phyloP scores from a whole-genome alignment of 2,888 invertebrate species.

The Hipparchia semele region DNA sequence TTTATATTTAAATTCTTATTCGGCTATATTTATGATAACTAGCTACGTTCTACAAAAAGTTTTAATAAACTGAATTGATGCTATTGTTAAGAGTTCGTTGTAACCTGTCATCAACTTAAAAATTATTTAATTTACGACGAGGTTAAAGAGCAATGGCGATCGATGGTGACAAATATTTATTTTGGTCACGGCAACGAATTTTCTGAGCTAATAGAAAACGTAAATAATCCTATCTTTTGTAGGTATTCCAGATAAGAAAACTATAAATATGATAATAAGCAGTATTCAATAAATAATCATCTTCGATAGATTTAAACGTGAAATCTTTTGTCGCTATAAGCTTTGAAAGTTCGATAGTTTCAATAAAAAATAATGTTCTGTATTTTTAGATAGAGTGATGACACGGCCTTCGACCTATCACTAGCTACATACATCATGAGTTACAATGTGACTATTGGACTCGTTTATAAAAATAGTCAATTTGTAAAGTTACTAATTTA shows the following conservation, averaged over 20 bases:
- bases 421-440: too few species aligned
- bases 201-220: not conserved
- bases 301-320: not conserved
- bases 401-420: not conserved
- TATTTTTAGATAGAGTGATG: conserved; percentile 8
- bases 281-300: conserved; percentile 6
- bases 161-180: conserved; percentile 21
- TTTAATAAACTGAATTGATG: not conserved
- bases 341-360: conserved; percentile 4
- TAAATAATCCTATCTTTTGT: conserved; percentile 6
- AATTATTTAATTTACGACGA: conserved; percentile 4
- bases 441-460: not conserved
- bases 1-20: conserved; percentile 14
- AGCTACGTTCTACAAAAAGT: not conserved
- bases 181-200: not conserved
- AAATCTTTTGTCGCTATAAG: not conserved
- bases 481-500: too few species aligned
- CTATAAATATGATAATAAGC: conserved; percentile 6
- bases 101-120: conserved; percentile 5
- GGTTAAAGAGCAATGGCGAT: conserved; percentile 3
- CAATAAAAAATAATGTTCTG: not conserved
- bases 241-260: conserved; percentile 5
- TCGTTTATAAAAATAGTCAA: not conserved
- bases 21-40: not conserved
- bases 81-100: conserved; percentile 1